phyloP scores from a whole-genome alignment of 1,140 invertebrate species.

The Fopius arisanus region DNA sequence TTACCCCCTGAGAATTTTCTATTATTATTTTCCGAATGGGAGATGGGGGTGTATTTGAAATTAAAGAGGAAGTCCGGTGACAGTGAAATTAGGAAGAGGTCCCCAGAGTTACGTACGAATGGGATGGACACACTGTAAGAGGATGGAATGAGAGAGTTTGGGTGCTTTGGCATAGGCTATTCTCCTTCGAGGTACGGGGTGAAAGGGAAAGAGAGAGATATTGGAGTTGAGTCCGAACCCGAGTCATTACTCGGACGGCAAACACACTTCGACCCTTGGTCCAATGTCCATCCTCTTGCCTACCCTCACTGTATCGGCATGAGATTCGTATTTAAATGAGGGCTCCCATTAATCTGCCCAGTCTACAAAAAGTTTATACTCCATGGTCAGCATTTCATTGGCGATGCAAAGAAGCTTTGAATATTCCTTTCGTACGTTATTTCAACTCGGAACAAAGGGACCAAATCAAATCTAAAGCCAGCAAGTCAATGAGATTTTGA shows the following conservation, averaged over 20 bases:
- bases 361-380: constrained; percentile 19
- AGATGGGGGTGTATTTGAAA: constrained; percentile 15
- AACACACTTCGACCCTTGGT: constrained; percentile 63
- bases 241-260: constrained; percentile 64
- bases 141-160: background rate
- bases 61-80: constrained; percentile 34
- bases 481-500: background rate
- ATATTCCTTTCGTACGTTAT: constrained; percentile 11
- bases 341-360: constrained; percentile 59
- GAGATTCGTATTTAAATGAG: constrained; percentile 68
- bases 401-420: constrained; percentile 13
- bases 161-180: constrained; percentile 6
- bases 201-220: constrained; percentile 20
- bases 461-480: background rate
- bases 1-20: background rate
- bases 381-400: constrained; percentile 9
- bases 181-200: constrained; percentile 14
- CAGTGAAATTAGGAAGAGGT: constrained; percentile 36
- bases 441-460: background rate
- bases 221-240: constrained; percentile 43
- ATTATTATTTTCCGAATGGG: background rate
- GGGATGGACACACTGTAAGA: constrained; percentile 18
- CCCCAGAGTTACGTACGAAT: constrained; percentile 18
- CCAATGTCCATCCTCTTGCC: constrained; percentile 44
- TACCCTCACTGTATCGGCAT: constrained; percentile 55